Conservation (phyloP, 2,113 vertebrate genomes). For the Scophthalmus maximus region DNA sequence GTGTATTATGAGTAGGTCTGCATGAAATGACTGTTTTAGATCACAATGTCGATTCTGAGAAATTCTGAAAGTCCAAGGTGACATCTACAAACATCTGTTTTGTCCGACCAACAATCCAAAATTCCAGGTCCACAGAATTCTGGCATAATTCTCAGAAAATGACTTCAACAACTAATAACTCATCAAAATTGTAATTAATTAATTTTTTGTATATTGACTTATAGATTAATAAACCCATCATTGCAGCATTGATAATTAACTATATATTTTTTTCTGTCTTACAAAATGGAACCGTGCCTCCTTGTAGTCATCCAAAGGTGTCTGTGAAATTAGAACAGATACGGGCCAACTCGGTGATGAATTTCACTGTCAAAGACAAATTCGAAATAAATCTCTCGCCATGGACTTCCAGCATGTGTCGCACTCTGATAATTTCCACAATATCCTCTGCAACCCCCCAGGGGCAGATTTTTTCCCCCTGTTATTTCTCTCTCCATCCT, state of each 20-base stretch:
- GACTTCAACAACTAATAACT: neutral
- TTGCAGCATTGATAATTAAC: neutral
- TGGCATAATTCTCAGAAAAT: neutral
- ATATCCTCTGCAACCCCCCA: constrained; percentile 79
- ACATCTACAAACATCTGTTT: neutral
- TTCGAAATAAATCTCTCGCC: constrained; percentile 77
- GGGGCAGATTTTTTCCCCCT: constrained; percentile 62
- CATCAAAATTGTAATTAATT: neutral
- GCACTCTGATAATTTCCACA: constrained; percentile 81
- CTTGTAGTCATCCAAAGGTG: constrained; percentile 29
- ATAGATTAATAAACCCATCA: neutral
- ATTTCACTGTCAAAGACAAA: constrained; percentile 80
- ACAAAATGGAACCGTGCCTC: neutral
- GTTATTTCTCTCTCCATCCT: constrained; percentile 63
- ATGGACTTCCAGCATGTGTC: constrained; percentile 75
- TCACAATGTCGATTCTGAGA: neutral
- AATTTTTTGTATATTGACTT: neutral
- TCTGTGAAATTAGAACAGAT: constrained; percentile 63
- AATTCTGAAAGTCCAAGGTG: neutral
- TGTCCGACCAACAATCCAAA: neutral
- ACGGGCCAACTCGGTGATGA: constrained; percentile 64
- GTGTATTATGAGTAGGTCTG: neutral
- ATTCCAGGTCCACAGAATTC: neutral
- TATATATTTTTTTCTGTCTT: constrained; percentile 1
- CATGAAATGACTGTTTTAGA: neutral